These are phyloP conservation scores for Buphagus erythrorhynchus DNA, from an alignment of 2,797 vertebrate species.

Conservation along the genomic window DNA sequence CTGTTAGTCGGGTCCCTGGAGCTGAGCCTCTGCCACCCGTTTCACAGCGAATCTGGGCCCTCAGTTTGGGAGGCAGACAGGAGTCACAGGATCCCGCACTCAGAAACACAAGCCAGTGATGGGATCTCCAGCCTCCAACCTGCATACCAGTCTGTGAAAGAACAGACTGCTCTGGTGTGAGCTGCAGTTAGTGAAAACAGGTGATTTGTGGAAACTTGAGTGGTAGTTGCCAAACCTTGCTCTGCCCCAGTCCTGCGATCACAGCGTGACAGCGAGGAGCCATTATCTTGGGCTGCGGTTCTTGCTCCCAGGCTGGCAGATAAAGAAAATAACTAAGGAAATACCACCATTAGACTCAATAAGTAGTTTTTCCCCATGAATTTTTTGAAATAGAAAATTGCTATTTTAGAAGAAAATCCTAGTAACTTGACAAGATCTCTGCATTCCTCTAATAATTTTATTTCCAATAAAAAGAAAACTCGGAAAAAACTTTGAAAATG, in stretches of 20 bases:
- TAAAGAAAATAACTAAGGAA: neutral
- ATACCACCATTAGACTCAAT: neutral
- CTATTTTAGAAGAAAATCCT: neutral
- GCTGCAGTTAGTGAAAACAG: fast-evolving
- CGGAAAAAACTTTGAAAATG: neutral
- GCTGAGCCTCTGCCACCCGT: neutral
- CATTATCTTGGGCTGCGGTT: fast-evolving
- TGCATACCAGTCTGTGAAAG: fast-evolving
- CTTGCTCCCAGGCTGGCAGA: neutral
- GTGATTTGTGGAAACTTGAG: neutral
- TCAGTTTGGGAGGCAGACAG: fast-evolving
- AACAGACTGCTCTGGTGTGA: fast-evolving
- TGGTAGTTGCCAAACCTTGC: fast-evolving
- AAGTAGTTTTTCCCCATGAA: neutral
- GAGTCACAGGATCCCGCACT: fast-evolving
- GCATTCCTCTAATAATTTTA: neutral
- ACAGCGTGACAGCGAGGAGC: neutral
- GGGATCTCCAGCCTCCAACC: neutral
- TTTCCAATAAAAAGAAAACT: neutral
- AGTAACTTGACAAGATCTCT: neutral
- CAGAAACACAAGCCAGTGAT: fast-evolving
- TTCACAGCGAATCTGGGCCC: fast-evolving
- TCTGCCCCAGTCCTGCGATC: fast-evolving
- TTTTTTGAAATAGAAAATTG: neutral
- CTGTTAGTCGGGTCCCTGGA: fast-evolving